A percentile compares a stretch with the other conserved stretches of the same genome.
phyloP scores from a whole-genome alignment of 2,888 invertebrate species.

The Slavum lentiscoides region DNA sequence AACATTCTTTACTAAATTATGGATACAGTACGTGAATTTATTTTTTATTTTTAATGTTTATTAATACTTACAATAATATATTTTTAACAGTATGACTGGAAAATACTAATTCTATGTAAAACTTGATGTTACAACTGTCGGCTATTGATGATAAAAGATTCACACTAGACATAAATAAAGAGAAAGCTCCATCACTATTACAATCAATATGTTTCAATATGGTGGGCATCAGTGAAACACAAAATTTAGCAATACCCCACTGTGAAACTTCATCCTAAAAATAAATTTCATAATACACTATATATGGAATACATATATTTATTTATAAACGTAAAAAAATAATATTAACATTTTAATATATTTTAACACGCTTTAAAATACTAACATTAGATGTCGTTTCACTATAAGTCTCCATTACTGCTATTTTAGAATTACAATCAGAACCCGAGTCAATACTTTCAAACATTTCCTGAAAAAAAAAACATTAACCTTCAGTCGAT shows the following conservation, averaged over 20 bases:
- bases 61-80: slow-evolving; percentile 27
- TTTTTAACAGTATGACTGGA: slow-evolving; percentile 11
- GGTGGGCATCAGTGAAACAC: slow-evolving; percentile 30
- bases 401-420: slow-evolving; percentile 6
- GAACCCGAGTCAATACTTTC: neutral
- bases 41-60: neutral
- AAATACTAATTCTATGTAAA: slow-evolving; percentile 26
- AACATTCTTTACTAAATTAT: too few species aligned
- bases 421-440: slow-evolving; percentile 27
- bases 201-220: slow-evolving; percentile 25
- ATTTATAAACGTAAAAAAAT: neutral
- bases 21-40: neutral
- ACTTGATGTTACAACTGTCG: slow-evolving; percentile 9
- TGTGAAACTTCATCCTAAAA: slow-evolving; percentile 34
- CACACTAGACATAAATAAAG: slow-evolving; percentile 36
- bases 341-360: neutral
- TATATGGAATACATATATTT: neutral
- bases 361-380: neutral
- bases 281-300: neutral
- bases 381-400: slow-evolving; percentile 17
- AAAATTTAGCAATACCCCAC: slow-evolving; percentile 44
- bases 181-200: slow-evolving; percentile 31
- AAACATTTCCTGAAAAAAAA: slow-evolving; percentile 15
- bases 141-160: slow-evolving; percentile 31
- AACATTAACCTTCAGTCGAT: too few species aligned